Conservation (phyloP, 2,113 vertebrate species). For the Polypterus bichir region DNA sequence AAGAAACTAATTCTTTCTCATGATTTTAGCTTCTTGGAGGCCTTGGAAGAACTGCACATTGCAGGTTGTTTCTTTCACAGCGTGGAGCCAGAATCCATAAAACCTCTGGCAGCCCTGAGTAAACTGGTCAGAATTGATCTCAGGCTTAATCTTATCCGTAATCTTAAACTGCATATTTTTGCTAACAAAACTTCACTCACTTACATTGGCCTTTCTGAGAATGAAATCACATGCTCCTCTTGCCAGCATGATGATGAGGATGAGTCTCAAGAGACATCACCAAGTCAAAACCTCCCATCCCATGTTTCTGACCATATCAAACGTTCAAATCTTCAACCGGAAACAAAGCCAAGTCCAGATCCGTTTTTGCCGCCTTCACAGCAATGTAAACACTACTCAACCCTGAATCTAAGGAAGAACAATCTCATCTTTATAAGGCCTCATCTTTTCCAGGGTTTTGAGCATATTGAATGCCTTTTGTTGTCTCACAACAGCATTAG, state of each 20-base stretch:
- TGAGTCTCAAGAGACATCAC: too few relatives aligned
- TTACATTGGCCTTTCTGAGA: slow-evolving; percentile 26
- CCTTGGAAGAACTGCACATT: slow-evolving; percentile 26
- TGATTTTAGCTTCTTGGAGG: slow-evolving; percentile 18
- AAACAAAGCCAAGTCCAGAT: too few relatives aligned
- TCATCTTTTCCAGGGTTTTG: slow-evolving; percentile 21
- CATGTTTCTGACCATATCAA: too few relatives aligned
- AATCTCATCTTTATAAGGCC: slow-evolving; percentile 22
- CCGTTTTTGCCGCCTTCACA: too few relatives aligned
- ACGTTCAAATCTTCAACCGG: too few relatives aligned
- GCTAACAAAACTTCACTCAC: slow-evolving; percentile 7
- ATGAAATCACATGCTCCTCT: slow-evolving; percentile 19
- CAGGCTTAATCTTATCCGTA: slow-evolving; percentile 31
- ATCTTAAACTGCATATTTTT: slow-evolving; percentile 27
- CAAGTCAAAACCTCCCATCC: too few relatives aligned
- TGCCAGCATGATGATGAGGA: too few relatives aligned
- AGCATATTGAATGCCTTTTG: slow-evolving; percentile 24
- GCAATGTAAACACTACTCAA: slow-evolving; percentile 5
- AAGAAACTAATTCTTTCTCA: slow-evolving; percentile 13
- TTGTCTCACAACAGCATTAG: slow-evolving; percentile 29
- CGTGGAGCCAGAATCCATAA: slow-evolving; percentile 6
- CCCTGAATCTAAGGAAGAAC: slow-evolving; percentile 31
- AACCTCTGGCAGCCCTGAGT: slow-evolving; percentile 4
- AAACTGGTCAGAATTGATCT: slow-evolving; percentile 11
- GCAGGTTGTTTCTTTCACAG: slow-evolving; percentile 31